Evolutionary conservation across 2,113 vertebrate species (phyloP), one percentile per base, ranked within the genome.

Genomic region (Serilophus lunatus): DNA sequence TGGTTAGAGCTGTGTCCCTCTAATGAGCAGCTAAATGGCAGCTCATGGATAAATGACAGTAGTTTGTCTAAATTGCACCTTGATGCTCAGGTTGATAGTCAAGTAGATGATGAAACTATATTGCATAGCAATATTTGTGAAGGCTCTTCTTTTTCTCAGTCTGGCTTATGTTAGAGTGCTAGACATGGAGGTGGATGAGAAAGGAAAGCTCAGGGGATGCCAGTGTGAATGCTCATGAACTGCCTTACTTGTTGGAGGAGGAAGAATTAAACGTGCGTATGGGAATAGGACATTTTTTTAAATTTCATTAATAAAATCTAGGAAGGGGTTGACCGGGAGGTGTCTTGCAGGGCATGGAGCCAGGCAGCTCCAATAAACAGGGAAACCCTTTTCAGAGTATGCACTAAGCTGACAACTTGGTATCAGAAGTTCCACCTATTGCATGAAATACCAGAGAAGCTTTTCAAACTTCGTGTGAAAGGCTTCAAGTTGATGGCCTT

Each of bases 231-330:
- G 9, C 76, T 80, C 5, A 3, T 82, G 86, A 79, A 24, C 61
- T 71, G 60, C 53, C 45, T 95, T 14, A 0, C 56, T 79, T 78
- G n/a, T 92, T 70, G 50, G 12, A 89, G n/a, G 59, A 57, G 26
- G 28, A 60, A 20, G 20, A 91, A 75, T 95, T 88, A 86, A 94
- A 90, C 50, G 56, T 86, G 36, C 20, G 36, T 79, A n/a, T 79
- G 78, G 93, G 50, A 76, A 87, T 57, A 77, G 56, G 31, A 22
- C 88, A 66, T 87, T 90, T 96, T 53, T 91, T 60, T 90, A 95
- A 33, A 61, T 95, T 91, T 87, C 28, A 47, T 90, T 95, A 93
- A 83, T 88, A 92, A 88, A 91, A 95, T 44, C 29, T 45, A 36
- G 33, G 75, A 92, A 82, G 76, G 31, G 18, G n/a, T 68, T 42